Conservation (phyloP, 2,113 vertebrate genomes). For the Motacilla tschutschensis region DNA sequence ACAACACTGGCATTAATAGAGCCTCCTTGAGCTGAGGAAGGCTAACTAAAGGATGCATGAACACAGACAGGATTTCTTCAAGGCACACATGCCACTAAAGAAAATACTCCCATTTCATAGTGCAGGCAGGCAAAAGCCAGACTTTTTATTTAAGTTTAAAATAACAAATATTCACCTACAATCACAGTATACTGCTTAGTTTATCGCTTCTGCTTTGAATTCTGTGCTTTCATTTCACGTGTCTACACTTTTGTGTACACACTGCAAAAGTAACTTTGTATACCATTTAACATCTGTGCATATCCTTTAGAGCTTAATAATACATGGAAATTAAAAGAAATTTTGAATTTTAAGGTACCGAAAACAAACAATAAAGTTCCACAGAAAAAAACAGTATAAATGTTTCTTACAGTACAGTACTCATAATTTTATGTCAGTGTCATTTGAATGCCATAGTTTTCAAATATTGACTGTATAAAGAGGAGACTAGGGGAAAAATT, state of each 20-base stretch:
- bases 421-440: not conserved
- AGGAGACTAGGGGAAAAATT: constrained; percentile 7
- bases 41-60: not conserved
- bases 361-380: not conserved
- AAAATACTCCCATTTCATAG: constrained; percentile 15
- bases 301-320: not conserved
- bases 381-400: constrained; percentile 25
- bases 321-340: not conserved
- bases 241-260: not conserved
- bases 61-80: not conserved
- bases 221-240: constrained; percentile 48
- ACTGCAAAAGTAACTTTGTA: not conserved
- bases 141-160: constrained; percentile 57
- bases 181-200: constrained; percentile 31
- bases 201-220: constrained; percentile 16
- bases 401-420: not conserved
- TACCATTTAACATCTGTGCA: not conserved
- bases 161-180: constrained; percentile 24
- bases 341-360: not conserved
- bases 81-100: not conserved
- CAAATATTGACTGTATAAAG: constrained; percentile 57
- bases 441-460: constrained; percentile 28
- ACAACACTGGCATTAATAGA: not conserved
- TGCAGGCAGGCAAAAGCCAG: constrained; percentile 39
- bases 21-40: not conserved